Evolutionary conservation across 2,797 vertebrate species (phyloP), one percentile per base, ranked within the genome.

Genomic region (Myotis planiceps): DNA sequence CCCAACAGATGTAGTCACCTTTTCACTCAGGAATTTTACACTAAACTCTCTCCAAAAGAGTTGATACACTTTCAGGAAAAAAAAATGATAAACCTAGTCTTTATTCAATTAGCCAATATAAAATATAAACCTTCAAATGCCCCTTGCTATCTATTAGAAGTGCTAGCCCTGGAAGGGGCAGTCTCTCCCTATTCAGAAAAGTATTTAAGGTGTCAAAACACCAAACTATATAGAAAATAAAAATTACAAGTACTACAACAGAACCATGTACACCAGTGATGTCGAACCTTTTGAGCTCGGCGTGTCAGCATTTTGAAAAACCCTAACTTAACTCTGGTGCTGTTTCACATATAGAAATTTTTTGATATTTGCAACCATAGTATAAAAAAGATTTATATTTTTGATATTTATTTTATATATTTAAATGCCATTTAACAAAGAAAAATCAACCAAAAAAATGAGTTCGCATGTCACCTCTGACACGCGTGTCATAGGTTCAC

Each of bases 111-210:
- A 96, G 60, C 16, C 80, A 75, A 34, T 32, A 63, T 58, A 95
- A 89, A 91, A 96, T 49, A 83, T 1, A 93, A 87, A 71, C 49
- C 65, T 96, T 88, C 72, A 82, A 90, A 58, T n/a, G 39, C n/a
- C 72, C 47, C 80, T 47, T 8, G 37, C 47, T 72, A 32, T 55
- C 47, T 72, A 32, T 72, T 39, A 81, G 47, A 55, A 37, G 13
- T 65, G 53, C 23, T 63, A 37, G 16, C 72, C 49, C 55, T 32
- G 18, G 25, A 85, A 47, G 39, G 18, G 66, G 14, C 15, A 80
- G 45, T 42, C 8, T 80, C 7, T 91, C 25, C 47, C 55, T 25
- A 74, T 9, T 27, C 55, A 86, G 74, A 74, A 80, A 39, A 27
- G 14, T 27, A 69, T 55, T 65, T 66, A 58, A 53, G 27, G 12